phyloP scores from a whole-genome alignment of 2,888 invertebrate species.

The Drosophila pseudotakahashii region DNA sequence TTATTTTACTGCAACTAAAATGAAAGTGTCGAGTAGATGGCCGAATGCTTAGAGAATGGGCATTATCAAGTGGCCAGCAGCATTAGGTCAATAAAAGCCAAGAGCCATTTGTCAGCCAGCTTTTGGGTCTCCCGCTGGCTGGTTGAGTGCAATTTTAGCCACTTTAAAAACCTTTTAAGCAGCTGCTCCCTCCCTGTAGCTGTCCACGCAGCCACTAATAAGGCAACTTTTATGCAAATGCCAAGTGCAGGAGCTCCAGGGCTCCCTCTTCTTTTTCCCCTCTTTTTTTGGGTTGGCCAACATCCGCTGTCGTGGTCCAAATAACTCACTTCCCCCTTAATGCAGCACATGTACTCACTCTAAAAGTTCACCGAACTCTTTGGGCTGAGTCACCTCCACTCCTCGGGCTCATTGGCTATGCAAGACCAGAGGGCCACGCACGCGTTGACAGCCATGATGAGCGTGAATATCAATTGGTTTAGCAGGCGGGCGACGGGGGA shows the following conservation, averaged over 20 bases:
- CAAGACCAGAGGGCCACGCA: slow-evolving; percentile 67
- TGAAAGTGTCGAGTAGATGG: slow-evolving; percentile 21
- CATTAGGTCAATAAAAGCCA: slow-evolving; percentile 52
- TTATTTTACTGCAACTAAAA: slow-evolving; percentile 35
- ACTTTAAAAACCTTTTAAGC: slow-evolving; percentile 71
- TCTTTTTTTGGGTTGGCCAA: slow-evolving; percentile 20
- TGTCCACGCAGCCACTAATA: slow-evolving; percentile 65
- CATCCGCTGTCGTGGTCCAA: slow-evolving; percentile 47
- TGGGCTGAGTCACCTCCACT: slow-evolving; percentile 55
- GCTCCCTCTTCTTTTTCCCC: background rate
- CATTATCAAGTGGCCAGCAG: slow-evolving; percentile 24
- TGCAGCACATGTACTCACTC: slow-evolving; percentile 8
- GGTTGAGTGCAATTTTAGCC: slow-evolving; percentile 41
- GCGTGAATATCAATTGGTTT: slow-evolving; percentile 68
- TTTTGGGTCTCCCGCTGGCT: too few relatives aligned
- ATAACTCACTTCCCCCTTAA: slow-evolving; percentile 57
- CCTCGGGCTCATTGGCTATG: slow-evolving; percentile 66
- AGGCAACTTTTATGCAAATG: slow-evolving; percentile 76
- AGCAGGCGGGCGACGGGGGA: background rate
- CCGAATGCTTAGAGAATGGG: background rate
- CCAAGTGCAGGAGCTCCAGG: slow-evolving; percentile 32
- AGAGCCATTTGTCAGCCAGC: slow-evolving; percentile 26
- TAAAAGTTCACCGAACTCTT: slow-evolving; percentile 70
- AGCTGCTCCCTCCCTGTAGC: slow-evolving; percentile 53
- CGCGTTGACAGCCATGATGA: slow-evolving; percentile 61